Evolutionary conservation across 2,888 invertebrate genomes (phyloP), one percentile per base, ranked within the genome.

Genomic region (Dolichopus griseipennis): DNA sequence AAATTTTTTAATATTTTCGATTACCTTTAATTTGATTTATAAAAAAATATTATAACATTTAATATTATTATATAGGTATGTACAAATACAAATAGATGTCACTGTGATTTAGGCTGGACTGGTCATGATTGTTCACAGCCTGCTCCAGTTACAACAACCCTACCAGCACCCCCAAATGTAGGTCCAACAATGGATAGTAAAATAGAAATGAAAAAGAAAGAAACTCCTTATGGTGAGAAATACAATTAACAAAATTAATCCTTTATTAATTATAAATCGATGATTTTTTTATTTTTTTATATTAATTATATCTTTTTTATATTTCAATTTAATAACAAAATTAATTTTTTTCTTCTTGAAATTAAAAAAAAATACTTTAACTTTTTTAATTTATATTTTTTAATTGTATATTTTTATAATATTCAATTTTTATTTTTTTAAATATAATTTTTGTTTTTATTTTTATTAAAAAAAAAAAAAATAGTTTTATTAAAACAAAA

Each of bases 11-110:
- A n/a, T n/a, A n/a, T n/a, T n/a, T n/a, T n/a, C n/a, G n/a, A n/a
- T n/a, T n/a, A n/a, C n/a, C n/a, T n/a, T n/a, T n/a, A n/a, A n/a
- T n/a, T n/a, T n/a, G n/a, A n/a, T n/a, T n/a, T n/a, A n/a, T n/a
- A n/a, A n/a, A n/a, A n/a, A n/a, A n/a, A n/a, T n/a, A n/a, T 27
- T 27, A 27, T 27, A 4, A 27, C 5, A 27, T 27, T 27, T 27
- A 27, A 4, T 27, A 27, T 27, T 4, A 37, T 37, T 7, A 27
- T 64, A n/a, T 64, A 96, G 96, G 87, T 89, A 69, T 98, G 97
- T 81, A 94, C 97, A 18, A 97, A 95, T 81, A 84, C 88, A 73
- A 94, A 95, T 84, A 91, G 90, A 75, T 98, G 98, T 82, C 92
- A 91, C 78, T 98, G 98, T 84, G 85, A 91, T 77, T 84, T 85